A percentile compares a stretch with the other conserved stretches of the same genome.
Evolutionary conservation across 2,888 invertebrate species (phyloP).

Genomic region (Pachydiplax longipennis): DNA sequence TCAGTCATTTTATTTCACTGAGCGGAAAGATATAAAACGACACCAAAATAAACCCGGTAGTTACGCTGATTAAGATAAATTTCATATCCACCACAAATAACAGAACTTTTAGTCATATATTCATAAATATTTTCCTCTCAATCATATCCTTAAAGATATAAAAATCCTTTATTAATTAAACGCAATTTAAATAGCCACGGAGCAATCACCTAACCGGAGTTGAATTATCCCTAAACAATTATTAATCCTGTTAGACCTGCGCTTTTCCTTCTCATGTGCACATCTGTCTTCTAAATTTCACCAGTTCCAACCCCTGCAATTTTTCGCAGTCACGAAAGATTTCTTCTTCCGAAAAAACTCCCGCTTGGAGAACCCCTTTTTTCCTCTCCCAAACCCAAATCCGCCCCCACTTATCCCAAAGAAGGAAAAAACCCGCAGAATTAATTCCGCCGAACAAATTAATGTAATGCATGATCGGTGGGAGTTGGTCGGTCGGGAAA

Average conservation of each 20-base stretch:
- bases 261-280: background rate
- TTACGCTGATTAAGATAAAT: too few species aligned
- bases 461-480: slow-evolving; percentile 32
- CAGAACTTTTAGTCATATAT: too few species aligned
- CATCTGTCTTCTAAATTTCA: background rate
- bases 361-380: background rate
- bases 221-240: background rate
- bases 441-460: background rate
- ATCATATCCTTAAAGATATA: too few species aligned
- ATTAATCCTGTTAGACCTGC: background rate
- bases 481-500: background rate
- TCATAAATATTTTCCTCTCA: too few species aligned
- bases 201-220: too few species aligned
- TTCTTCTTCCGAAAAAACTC: background rate
- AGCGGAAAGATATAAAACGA: too few species aligned
- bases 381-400: background rate
- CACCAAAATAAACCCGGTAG: too few species aligned
- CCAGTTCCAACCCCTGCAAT: background rate
- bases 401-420: background rate
- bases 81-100: too few species aligned
- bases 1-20: too few species aligned
- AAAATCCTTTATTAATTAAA: too few species aligned
- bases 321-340: slow-evolving; percentile 3
- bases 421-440: background rate
- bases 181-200: too few species aligned